These are phyloP conservation scores for Montipora efflorescens DNA, from an alignment of 64 coral and sea anemone species.

Conservation along the genomic window DNA sequence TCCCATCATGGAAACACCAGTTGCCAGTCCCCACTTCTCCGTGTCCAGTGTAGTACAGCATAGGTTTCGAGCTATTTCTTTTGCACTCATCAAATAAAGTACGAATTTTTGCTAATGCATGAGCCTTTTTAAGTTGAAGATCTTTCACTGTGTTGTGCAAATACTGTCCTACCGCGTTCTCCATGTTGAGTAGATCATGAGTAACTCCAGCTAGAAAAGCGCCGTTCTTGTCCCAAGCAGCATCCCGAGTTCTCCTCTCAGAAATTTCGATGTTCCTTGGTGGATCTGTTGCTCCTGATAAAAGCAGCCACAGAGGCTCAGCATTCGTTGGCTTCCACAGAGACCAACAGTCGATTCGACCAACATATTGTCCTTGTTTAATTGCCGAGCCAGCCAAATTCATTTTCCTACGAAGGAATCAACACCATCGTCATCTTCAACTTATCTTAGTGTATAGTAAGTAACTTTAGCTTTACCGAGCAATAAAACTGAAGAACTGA, in stretches of 20 bases:
- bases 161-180: not conserved
- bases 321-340: not conserved
- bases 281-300: slow-evolving; percentile 1
- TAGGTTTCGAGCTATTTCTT: not conserved
- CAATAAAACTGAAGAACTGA: too few relatives aligned
- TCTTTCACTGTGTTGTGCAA: not conserved
- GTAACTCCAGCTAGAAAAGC: not conserved
- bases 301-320: not conserved
- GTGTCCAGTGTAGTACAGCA: slow-evolving; percentile 5
- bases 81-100: not conserved
- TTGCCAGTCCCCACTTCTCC: not conserved
- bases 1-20: slow-evolving; percentile 1
- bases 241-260: slow-evolving; percentile 4
- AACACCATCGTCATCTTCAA: too few relatives aligned
- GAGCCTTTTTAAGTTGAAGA: not conserved
- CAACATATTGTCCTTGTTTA: not conserved
- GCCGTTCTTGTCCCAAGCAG: not conserved
- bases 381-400: not conserved
- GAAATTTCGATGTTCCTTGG: not conserved
- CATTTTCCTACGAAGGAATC: too few relatives aligned
- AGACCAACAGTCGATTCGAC: not conserved
- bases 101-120: not conserved
- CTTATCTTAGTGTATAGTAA: too few relatives aligned
- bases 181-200: not conserved
- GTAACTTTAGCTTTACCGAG: too few relatives aligned